Evolutionary conservation across 2,888 invertebrate species (phyloP).

Genomic region (Campopleginae sp.): DNA sequence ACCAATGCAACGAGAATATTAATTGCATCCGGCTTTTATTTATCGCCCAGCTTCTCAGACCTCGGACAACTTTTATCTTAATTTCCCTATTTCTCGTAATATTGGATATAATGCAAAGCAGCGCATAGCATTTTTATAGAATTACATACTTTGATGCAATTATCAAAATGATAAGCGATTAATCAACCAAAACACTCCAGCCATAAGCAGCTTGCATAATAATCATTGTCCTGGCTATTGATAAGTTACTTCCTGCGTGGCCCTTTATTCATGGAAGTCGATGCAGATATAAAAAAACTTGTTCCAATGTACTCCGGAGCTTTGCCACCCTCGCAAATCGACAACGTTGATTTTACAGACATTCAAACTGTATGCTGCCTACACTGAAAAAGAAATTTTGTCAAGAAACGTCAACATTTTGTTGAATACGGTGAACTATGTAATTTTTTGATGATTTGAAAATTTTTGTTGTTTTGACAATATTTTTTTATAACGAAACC

Average conservation of each 20-base stretch:
- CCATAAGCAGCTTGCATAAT: background rate
- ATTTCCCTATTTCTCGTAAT: background rate
- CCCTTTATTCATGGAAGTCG: slow-evolving; percentile 45
- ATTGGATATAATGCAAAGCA: background rate
- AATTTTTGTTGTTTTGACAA: too few relatives aligned
- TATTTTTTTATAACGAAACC: too few relatives aligned
- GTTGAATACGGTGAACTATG: too few relatives aligned
- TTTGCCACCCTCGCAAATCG: slow-evolving; percentile 40
- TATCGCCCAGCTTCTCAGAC: background rate
- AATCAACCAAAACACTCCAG: background rate
- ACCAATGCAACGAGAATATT: background rate
- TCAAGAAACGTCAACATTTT: too few relatives aligned
- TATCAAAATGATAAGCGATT: background rate
- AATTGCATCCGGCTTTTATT: background rate
- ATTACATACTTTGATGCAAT: background rate
- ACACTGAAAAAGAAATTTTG: background rate
- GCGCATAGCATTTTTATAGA: background rate
- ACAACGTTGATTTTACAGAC: background rate
- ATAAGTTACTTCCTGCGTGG: slow-evolving; percentile 44
- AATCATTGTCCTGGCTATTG: slow-evolving; percentile 28
- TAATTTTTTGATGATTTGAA: too few relatives aligned
- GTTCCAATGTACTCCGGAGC: slow-evolving; percentile 45
- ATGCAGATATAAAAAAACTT: slow-evolving; percentile 27
- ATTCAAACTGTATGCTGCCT: background rate
- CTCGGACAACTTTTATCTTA: background rate